A percentile compares a stretch with the other conserved stretches of the same genome.
phyloP scores from a whole-genome alignment of 2,113 vertebrate species.

The Callocephalon fimbriatum region DNA sequence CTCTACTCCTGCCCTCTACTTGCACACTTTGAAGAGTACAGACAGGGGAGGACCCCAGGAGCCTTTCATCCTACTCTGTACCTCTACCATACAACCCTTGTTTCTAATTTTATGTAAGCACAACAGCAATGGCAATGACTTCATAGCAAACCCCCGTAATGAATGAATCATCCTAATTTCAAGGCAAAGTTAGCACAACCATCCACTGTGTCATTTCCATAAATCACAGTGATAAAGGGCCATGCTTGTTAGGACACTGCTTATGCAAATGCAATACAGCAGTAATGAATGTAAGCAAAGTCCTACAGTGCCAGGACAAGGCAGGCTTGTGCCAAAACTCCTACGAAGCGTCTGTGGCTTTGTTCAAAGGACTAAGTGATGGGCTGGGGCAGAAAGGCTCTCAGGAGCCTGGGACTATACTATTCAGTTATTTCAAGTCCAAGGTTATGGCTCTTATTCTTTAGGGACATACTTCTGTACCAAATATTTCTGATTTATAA shows the following conservation, averaged over 20 bases:
- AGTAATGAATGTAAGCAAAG: conserved; percentile 29
- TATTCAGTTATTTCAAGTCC: not conserved
- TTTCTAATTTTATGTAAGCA: not conserved
- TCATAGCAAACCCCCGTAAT: not conserved
- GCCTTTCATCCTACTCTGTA: not conserved
- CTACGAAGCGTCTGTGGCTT: not conserved
- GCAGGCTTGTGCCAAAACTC: not conserved
- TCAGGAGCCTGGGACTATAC: not conserved
- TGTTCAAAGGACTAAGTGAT: not conserved
- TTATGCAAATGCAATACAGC: not conserved
- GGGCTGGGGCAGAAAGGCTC: not conserved
- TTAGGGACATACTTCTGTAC: not conserved
- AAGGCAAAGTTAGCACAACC: not conserved
- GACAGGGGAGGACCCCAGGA: not conserved
- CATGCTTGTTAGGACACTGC: not conserved
- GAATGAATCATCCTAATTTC: not conserved
- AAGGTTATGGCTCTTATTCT: not conserved
- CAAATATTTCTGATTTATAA: not conserved
- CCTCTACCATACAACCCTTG: not conserved
- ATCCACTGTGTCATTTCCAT: not conserved
- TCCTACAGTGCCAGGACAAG: not conserved
- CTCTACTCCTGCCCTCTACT: not conserved
- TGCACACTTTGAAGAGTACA: not conserved
- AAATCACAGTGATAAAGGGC: conserved; percentile 11
- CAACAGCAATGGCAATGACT: not conserved